Percentiles rank a stretch among this genome's conserved stretches.
These are phyloP conservation scores for Drosophila pseudotalamancana DNA, from an alignment of 2,888 invertebrate genomes.

Conservation along the genomic window DNA sequence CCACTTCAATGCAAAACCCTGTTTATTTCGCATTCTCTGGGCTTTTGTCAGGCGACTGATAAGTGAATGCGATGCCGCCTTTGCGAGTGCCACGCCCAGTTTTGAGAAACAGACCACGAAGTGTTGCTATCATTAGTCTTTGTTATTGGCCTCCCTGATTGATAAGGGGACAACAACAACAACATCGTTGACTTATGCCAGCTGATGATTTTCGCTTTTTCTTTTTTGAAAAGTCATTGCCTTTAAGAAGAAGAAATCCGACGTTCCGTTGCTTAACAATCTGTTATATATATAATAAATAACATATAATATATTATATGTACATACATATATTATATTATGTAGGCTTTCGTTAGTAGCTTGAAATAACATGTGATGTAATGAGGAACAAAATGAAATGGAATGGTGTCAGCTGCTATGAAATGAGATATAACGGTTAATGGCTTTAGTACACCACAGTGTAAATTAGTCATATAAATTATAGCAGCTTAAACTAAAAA, in stretches of 20 bases:
- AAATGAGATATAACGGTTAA: background rate
- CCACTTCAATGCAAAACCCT: slow-evolving; percentile 3
- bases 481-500: too few species aligned
- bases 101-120: slow-evolving; percentile 11
- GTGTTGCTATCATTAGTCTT: slow-evolving; percentile 44
- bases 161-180: slow-evolving; percentile 36
- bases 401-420: background rate
- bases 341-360: background rate
- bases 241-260: slow-evolving; percentile 23
- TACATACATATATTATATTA: too few species aligned
- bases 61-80: slow-evolving; percentile 25
- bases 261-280: slow-evolving; percentile 17
- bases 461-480: too few species aligned
- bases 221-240: slow-evolving; percentile 34
- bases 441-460: too few species aligned
- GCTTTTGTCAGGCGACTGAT: slow-evolving; percentile 30
- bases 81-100: slow-evolving; percentile 30
- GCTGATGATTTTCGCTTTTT: slow-evolving; percentile 42
- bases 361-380: background rate
- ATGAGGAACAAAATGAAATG: slow-evolving; percentile 6
- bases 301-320: too few species aligned
- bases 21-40: slow-evolving; percentile 1
- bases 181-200: slow-evolving; percentile 46
- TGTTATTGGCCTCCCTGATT: slow-evolving; percentile 35
- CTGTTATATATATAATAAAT: slow-evolving; percentile 10